These are phyloP conservation scores for Hiodon alosoides DNA, from an alignment of 2,113 vertebrate species.

Conservation along the genomic window DNA sequence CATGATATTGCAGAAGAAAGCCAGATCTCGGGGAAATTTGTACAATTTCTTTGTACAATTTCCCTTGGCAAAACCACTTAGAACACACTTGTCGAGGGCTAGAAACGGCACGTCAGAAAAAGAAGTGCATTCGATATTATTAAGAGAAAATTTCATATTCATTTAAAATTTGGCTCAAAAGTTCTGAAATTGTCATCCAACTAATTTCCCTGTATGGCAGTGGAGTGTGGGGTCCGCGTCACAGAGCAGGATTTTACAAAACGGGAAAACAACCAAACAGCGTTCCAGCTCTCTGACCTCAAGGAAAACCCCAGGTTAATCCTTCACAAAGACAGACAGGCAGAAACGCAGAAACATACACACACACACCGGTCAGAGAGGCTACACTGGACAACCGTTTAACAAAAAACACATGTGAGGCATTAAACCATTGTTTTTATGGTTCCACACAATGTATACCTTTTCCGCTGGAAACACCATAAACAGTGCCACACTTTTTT, in stretches of 20 bases:
- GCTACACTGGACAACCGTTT: slow-evolving; percentile 39
- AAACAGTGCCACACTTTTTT: slow-evolving; percentile 9
- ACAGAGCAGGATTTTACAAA: not conserved
- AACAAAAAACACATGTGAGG: slow-evolving; percentile 18
- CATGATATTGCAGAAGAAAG: too few species aligned
- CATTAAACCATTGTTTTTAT: slow-evolving; percentile 28
- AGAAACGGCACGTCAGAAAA: too few species aligned
- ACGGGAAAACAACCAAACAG: not conserved
- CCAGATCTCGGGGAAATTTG: too few species aligned
- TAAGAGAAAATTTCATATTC: too few species aligned
- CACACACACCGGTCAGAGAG: slow-evolving; percentile 23
- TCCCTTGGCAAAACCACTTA: too few species aligned
- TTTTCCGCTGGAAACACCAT: slow-evolving; percentile 24
- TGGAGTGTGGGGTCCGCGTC: not conserved
- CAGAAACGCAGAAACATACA: not conserved
- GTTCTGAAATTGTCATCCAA: too few species aligned
- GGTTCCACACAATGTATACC: slow-evolving; percentile 26
- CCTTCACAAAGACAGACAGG: slow-evolving; percentile 28
- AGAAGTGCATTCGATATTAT: too few species aligned
- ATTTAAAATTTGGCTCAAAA: too few species aligned
- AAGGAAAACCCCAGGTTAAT: slow-evolving; percentile 16
- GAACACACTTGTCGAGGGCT: too few species aligned
- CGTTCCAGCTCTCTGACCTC: slow-evolving; percentile 17
- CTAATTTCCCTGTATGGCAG: not conserved
- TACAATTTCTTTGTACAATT: too few species aligned